phyloP scores from a whole-genome alignment of 1,140 invertebrate genomes.

The Belonocnema kinseyi region DNA sequence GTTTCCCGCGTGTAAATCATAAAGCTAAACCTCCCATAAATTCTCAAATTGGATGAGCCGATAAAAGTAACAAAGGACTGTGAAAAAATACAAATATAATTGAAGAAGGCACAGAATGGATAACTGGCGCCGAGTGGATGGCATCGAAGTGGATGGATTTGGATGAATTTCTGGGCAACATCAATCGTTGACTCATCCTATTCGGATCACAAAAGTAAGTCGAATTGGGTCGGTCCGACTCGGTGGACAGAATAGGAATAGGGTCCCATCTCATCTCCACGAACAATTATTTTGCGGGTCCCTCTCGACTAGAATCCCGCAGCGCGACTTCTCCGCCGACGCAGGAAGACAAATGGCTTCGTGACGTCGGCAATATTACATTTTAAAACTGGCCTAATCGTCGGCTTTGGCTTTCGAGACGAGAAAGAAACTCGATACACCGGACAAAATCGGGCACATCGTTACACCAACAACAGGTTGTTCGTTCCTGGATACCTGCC shows the following conservation, averaged over 20 bases:
- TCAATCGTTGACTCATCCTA: slow-evolving; percentile 57
- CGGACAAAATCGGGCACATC: slow-evolving; percentile 53
- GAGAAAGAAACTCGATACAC: slow-evolving; percentile 52
- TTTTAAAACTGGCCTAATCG: slow-evolving; percentile 67
- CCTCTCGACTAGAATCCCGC: slow-evolving; percentile 59
- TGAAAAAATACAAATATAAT: not conserved
- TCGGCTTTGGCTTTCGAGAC: slow-evolving; percentile 55
- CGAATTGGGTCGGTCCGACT: slow-evolving; percentile 53
- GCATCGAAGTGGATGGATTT: slow-evolving; percentile 49
- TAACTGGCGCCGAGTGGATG: slow-evolving; percentile 1
- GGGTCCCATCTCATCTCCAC: slow-evolving; percentile 37
- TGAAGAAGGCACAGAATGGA: not conserved
- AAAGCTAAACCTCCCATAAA: not conserved
- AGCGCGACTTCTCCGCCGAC: slow-evolving; percentile 64
- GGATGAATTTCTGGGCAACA: slow-evolving; percentile 41
- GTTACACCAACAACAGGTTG: slow-evolving; percentile 48
- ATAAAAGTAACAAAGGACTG: not conserved
- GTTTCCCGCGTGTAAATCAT: too few species aligned
- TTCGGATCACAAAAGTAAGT: slow-evolving; percentile 56
- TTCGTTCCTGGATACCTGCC: not conserved
- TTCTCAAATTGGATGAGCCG: not conserved
- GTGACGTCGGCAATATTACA: slow-evolving; percentile 73
- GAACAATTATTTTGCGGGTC: slow-evolving; percentile 65
- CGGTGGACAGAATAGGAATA: slow-evolving; percentile 51
- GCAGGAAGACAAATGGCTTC: slow-evolving; percentile 72